These are phyloP conservation scores for Hyaena hyaena DNA, from an alignment of 2,113 vertebrate species.

Conservation along the genomic window DNA sequence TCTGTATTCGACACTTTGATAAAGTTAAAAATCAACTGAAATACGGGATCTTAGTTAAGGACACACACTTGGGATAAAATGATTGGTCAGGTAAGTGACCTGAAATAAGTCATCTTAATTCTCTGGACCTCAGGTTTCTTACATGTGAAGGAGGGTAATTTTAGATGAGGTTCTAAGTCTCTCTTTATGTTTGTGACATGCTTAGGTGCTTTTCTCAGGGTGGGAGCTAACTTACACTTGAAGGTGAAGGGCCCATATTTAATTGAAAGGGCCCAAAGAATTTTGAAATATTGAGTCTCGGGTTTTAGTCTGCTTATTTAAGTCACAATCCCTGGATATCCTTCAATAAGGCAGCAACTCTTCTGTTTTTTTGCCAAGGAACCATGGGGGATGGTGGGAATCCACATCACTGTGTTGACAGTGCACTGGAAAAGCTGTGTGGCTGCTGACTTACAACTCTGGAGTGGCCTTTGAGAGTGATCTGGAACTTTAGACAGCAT, in stretches of 20 bases:
- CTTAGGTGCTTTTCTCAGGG: background rate
- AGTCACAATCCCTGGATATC: background rate
- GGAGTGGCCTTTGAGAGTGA: background rate
- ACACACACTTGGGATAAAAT: constrained; percentile 15
- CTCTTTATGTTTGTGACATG: background rate
- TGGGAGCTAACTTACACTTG: background rate
- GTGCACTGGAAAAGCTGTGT: background rate
- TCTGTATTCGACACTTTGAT: background rate
- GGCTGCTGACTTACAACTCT: background rate
- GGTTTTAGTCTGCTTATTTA: background rate
- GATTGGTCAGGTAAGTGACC: background rate
- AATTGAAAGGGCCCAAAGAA: background rate
- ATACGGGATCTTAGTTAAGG: background rate
- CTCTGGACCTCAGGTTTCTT: background rate
- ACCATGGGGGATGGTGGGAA: background rate
- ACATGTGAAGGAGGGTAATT: background rate
- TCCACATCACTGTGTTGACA: background rate
- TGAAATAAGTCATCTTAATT: constrained; percentile 4
- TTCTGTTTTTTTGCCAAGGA: background rate
- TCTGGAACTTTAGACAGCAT: background rate
- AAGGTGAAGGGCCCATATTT: constrained; percentile 8
- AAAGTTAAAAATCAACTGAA: constrained; percentile 39
- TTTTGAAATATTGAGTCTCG: background rate
- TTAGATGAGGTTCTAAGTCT: background rate
- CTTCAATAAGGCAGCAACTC: background rate